Evolutionary conservation across 1,140 invertebrate species (phyloP), one percentile per base, ranked within the genome.

Genomic region (Apis dorsata): DNA sequence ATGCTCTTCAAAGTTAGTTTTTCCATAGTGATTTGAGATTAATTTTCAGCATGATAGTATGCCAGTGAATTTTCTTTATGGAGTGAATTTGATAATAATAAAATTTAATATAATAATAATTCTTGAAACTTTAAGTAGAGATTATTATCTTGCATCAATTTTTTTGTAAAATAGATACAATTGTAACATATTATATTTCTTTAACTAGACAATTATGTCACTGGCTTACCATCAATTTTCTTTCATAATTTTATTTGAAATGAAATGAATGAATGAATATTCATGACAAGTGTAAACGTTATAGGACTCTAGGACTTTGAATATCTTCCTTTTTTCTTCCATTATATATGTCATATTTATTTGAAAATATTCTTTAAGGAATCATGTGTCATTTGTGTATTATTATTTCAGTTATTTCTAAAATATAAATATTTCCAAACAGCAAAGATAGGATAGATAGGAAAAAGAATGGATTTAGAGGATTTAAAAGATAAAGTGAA

Each of bases 171-270:
- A 60, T 60, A 60, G 7, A 10, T 65, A 7, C 11, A 76, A 51
- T 65, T 19, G n/a, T 19, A 12, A 24, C 15, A 28, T 17, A n/a
- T 28, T 15, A 8, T 15, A 57, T 8, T 44, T 51, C 19, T 19
- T 7, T 13, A 28, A 24, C 19, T 13, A 70, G 51, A 28, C 34
- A 7, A 12, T 11, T 70, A 28, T 28, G 9, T 79, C 21, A 8
- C n/a, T 44, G n/a, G n/a, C 21, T 24, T 57, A 7, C 21, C 53
- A 51, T 78, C 44, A 70, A 79, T 79, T 79, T 66, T 28, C 77
- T 51, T 65, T 34, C n/a, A 60, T 70, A 69, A 79, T 70, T 79
- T 60, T 79, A 59, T 79, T 60, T 79, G 17, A n/a, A n/a, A n/a
- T n/a, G n/a, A n/a, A n/a, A n/a, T n/a, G n/a, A n/a, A n/a, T n/a